phyloP scores from a whole-genome alignment of 2,888 invertebrate genomes.

The Caenorhabditis japonica region DNA sequence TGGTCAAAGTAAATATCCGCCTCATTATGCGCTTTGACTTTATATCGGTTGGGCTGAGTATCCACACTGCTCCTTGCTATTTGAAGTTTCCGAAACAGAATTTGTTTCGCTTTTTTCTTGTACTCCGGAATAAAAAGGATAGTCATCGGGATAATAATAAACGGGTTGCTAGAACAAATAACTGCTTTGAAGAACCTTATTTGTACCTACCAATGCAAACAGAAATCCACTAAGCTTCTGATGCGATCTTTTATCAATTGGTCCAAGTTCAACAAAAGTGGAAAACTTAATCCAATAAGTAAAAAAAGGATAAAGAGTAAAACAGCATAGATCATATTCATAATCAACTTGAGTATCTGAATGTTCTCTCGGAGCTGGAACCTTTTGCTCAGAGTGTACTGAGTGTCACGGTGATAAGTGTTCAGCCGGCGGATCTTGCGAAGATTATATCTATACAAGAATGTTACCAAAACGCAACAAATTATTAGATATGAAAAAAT shows the following conservation, averaged over 20 bases:
- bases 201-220: constrained; percentile 23
- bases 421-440: constrained; percentile 16
- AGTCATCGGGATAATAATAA: constrained; percentile 20
- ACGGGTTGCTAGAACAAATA: constrained; percentile 22
- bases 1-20: constrained; percentile 39
- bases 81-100: background rate
- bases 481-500: background rate
- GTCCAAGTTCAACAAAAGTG: constrained; percentile 5
- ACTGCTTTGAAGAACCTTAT: too few relatives aligned
- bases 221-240: constrained; percentile 17
- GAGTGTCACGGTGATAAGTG: constrained; percentile 24
- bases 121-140: constrained; percentile 33
- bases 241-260: background rate
- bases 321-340: constrained; percentile 35
- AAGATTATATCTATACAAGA: constrained; percentile 26
- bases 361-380: constrained; percentile 40
- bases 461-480: constrained; percentile 13
- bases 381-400: constrained; percentile 30
- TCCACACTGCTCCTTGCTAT: constrained; percentile 16
- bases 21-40: constrained; percentile 12
- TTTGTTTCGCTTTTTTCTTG: background rate
- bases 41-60: constrained; percentile 6
- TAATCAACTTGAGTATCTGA: constrained; percentile 16
- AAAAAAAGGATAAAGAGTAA: constrained; percentile 5
- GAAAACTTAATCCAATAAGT: constrained; percentile 18